Evolutionary conservation across 2,888 invertebrate species (phyloP).

Genomic region (Yponomeuta cagnagella): DNA sequence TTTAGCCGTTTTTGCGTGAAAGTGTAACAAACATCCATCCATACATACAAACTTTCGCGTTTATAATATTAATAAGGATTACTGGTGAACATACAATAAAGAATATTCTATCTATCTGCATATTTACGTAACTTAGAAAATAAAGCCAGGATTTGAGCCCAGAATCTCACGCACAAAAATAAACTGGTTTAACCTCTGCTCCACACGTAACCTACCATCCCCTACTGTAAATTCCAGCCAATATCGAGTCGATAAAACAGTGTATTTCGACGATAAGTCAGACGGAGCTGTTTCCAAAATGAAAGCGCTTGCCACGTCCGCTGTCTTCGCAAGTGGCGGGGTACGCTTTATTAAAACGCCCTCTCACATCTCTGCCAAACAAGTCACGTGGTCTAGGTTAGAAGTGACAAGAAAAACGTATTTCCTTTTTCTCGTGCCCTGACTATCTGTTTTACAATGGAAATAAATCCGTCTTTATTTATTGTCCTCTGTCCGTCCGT

Average conservation of each 20-base stretch:
- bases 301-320: constrained; percentile 3
- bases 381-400: neutral
- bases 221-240: neutral
- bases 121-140: too few species aligned
- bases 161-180: too few species aligned
- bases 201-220: neutral
- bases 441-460: neutral
- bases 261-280: constrained; percentile 9
- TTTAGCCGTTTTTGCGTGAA: too few species aligned
- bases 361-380: constrained; percentile 18
- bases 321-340: constrained; percentile 23
- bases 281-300: constrained; percentile 4
- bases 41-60: too few species aligned
- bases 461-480: too few species aligned
- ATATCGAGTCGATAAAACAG: neutral
- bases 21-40: too few species aligned
- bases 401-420: neutral
- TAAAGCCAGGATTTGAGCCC: too few species aligned
- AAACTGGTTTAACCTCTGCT: neutral
- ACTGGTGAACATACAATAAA: too few species aligned
- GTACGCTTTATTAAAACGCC: constrained; percentile 36
- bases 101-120: too few species aligned
- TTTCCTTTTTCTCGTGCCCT: neutral
- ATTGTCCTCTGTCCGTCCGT: too few species aligned
- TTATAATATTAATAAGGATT: too few species aligned